phyloP scores from a whole-genome alignment of 2,113 vertebrate species.

The Brachypteracias leptosomus region DNA sequence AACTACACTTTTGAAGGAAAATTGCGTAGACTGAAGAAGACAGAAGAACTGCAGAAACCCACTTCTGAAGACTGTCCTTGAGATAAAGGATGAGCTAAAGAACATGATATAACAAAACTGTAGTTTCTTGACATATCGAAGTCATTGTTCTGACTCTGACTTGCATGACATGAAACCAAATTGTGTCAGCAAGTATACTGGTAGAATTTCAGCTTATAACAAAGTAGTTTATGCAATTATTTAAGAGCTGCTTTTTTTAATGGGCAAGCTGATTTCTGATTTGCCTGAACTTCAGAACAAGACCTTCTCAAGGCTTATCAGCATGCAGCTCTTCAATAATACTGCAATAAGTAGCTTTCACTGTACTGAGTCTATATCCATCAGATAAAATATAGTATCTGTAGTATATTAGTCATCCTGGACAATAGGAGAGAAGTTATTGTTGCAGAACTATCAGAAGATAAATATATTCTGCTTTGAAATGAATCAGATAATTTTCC shows the following conservation, averaged over 20 bases:
- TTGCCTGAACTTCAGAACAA: not conserved
- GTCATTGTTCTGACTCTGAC: not conserved
- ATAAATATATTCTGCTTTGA: not conserved
- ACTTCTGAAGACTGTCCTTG: not conserved
- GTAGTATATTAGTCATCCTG: slow-evolving; percentile 17
- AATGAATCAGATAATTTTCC: slow-evolving; percentile 23
- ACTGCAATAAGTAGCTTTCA: not conserved
- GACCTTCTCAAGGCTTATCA: not conserved
- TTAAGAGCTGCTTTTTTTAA: not conserved
- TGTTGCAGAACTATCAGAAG: not conserved
- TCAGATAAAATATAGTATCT: slow-evolving; percentile 10
- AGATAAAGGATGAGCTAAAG: not conserved
- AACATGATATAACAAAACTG: not conserved
- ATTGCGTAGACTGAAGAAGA: not conserved
- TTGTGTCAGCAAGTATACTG: not conserved
- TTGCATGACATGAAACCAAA: not conserved
- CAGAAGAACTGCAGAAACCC: not conserved
- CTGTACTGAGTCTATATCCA: not conserved
- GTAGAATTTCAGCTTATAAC: not conserved
- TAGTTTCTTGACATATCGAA: not conserved
- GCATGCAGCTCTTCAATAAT: not conserved
- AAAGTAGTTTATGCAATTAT: not conserved
- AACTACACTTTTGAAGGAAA: not conserved
- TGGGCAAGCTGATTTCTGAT: not conserved
- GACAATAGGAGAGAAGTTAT: not conserved